Evolutionary conservation across 2,888 invertebrate genomes (phyloP).

Genomic region (Uropetala carovei): DNA sequence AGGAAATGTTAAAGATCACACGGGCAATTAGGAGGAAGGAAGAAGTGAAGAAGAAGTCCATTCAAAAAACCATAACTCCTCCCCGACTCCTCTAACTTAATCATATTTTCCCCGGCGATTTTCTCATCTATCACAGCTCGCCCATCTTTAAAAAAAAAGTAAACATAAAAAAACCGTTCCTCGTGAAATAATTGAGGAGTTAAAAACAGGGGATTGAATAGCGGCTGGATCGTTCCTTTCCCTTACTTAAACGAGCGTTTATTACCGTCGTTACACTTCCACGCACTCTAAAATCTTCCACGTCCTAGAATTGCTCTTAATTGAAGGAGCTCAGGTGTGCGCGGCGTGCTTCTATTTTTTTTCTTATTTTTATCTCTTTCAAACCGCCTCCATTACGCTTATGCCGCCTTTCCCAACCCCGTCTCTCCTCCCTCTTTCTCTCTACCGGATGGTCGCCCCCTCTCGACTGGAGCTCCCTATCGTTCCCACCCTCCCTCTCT

Average conservation of each 20-base stretch:
- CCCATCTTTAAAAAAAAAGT: background rate
- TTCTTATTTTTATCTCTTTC: background rate
- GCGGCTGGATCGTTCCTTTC: background rate
- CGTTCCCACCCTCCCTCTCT: no score
- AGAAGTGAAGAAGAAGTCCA: no score
- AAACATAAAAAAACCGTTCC: background rate
- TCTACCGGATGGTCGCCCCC: no score
- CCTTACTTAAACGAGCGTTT: conserved; percentile 1
- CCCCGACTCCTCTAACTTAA: background rate
- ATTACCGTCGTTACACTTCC: conserved; percentile 46
- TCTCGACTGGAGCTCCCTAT: no score
- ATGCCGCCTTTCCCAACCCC: background rate
- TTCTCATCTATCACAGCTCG: background rate
- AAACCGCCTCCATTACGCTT: background rate
- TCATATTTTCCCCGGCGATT: background rate
- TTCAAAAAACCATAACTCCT: background rate
- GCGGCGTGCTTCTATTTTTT: background rate
- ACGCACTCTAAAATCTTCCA: background rate
- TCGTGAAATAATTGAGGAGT: background rate
- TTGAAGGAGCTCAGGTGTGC: conserved; percentile 42
- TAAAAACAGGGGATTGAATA: background rate
- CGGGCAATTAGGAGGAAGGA: no score
- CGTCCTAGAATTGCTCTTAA: conserved; percentile 44
- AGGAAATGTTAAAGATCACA: no score
- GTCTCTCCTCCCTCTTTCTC: background rate